Evolutionary conservation across 2,113 vertebrate genomes (phyloP).

Genomic region (Oncorhynchus keta): DNA sequence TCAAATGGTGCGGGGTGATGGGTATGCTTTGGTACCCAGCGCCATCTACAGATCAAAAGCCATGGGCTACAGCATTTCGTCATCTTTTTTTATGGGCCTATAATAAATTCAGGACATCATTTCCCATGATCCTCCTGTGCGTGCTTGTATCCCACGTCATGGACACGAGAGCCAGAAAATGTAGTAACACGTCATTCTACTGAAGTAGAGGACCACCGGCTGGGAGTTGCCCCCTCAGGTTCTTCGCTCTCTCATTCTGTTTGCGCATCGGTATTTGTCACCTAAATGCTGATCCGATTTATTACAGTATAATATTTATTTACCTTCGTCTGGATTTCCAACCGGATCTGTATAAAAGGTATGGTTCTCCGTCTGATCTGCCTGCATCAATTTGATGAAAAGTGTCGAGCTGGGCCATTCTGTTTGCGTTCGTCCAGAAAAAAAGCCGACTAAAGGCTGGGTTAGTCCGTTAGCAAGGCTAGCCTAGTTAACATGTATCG

Average conservation of each 20-base stretch:
- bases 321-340: conserved; percentile 13
- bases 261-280: conserved; percentile 1
- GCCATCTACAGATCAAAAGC: conserved; percentile 52
- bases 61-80: neutral
- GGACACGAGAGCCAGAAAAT: conserved; percentile 30
- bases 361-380: conserved; percentile 10
- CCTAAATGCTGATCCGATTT: conserved; percentile 47
- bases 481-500: neutral
- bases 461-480: neutral
- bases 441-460: conserved; percentile 21
- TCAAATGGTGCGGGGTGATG: neutral
- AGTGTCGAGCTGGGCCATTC: neutral
- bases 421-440: neutral
- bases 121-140: conserved; percentile 26
- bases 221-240: conserved; percentile 19
- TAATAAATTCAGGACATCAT: neutral
- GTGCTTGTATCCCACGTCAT: conserved; percentile 30
- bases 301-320: conserved; percentile 14
- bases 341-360: conserved; percentile 47
- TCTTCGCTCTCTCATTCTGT: conserved; percentile 9
- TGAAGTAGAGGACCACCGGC: conserved; percentile 55
- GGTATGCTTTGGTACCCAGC: conserved; percentile 41
- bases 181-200: conserved; percentile 73
- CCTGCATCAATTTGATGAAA: neutral
- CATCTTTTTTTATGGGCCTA: neutral